Conservation (phyloP, 2,113 vertebrate genomes). For the Sclerurus mexicanus region DNA sequence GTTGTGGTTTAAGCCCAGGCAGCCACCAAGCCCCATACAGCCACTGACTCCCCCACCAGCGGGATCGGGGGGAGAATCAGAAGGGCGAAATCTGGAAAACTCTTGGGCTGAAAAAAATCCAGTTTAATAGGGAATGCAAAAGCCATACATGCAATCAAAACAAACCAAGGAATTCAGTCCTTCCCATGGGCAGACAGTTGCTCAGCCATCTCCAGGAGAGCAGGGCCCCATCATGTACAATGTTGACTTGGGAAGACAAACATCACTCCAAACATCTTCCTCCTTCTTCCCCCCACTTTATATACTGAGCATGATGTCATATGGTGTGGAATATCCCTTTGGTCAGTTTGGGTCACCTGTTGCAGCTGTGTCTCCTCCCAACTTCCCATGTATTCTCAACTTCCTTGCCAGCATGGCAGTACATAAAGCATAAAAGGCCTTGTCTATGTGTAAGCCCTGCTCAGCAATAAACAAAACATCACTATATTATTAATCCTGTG, state of each 20-base stretch:
- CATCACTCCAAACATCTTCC: neutral
- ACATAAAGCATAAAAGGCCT: neutral
- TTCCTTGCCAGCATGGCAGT: neutral
- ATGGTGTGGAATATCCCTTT: neutral
- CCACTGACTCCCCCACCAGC: neutral
- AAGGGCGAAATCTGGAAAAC: neutral
- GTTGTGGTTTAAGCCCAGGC: neutral
- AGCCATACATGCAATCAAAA: neutral
- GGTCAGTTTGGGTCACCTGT: neutral
- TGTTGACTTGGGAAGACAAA: neutral
- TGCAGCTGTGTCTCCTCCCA: neutral
- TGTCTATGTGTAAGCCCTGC: neutral
- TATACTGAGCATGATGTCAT: neutral
- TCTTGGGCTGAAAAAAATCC: neutral
- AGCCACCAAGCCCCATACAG: no score
- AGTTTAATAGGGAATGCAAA: neutral
- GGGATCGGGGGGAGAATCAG: neutral
- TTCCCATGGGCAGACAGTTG: neutral
- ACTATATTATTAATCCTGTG: neutral
- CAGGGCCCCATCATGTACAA: neutral
- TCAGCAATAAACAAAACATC: neutral
- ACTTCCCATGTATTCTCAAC: fast-evolving
- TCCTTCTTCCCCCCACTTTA: neutral
- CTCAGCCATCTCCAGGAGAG: neutral
- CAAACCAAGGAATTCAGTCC: neutral